Conservation (phyloP, 1,140 invertebrate species). For the Drosophila erecta region DNA sequence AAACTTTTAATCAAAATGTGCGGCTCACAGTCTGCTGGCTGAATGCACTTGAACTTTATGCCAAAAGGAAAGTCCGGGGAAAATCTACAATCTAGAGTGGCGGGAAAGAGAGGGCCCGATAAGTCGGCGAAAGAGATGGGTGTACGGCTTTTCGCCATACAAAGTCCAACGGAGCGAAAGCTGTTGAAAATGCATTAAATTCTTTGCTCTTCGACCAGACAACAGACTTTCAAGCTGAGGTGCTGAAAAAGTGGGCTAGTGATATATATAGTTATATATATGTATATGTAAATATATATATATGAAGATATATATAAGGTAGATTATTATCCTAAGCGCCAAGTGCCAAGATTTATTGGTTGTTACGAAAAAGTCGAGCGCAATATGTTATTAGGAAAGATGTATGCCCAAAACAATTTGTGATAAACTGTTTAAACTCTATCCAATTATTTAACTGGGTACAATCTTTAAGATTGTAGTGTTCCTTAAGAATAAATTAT, state of each 20-base stretch:
- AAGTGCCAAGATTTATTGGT: constrained; percentile 13
- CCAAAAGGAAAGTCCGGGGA: background rate
- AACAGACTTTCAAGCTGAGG: constrained; percentile 17
- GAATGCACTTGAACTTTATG: constrained; percentile 61
- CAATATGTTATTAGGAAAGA: background rate
- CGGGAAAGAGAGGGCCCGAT: background rate
- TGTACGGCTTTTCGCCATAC: constrained; percentile 11
- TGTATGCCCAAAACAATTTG: too few species aligned
- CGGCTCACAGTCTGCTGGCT: constrained; percentile 59
- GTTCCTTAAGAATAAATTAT: too few species aligned
- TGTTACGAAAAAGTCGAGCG: background rate
- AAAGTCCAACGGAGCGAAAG: constrained; percentile 45
- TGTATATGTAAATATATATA: too few species aligned
- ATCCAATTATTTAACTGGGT: too few species aligned
- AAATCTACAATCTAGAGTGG: background rate
- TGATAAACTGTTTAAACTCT: too few species aligned
- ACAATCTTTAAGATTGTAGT: too few species aligned
- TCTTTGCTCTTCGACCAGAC: constrained; percentile 42
- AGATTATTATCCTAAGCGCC: constrained; percentile 15
- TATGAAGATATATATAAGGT: too few species aligned
- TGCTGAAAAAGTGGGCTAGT: background rate
- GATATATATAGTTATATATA: too few species aligned
- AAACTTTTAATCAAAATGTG: constrained; percentile 79
- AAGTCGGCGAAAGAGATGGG: constrained; percentile 1
- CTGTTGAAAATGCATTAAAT: constrained; percentile 59